A percentile compares a stretch with the other conserved stretches of the same genome.
These are phyloP conservation scores for Eretmocerus hayati DNA, from an alignment of 2,888 invertebrate genomes.

Conservation along the genomic window DNA sequence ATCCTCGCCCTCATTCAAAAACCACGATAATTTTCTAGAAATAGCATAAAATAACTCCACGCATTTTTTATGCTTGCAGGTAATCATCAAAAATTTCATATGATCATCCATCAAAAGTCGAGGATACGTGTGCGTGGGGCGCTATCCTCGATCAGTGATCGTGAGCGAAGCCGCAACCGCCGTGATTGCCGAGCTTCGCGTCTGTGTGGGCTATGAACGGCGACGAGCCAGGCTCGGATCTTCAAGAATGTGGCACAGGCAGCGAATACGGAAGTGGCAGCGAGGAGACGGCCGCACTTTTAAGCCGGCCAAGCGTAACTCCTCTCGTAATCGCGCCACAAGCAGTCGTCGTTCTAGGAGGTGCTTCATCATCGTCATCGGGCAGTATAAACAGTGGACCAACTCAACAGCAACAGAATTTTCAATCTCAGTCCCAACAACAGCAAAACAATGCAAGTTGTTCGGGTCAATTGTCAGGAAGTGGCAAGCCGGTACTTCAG, in stretches of 20 bases:
- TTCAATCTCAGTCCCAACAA: neutral
- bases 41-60: too few species aligned
- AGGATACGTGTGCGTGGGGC: too few species aligned
- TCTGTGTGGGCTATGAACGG: conserved; percentile 35
- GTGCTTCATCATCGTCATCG: conserved; percentile 20
- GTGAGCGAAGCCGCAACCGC: too few species aligned
- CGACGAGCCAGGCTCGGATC: conserved; percentile 23
- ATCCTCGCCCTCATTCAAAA: too few species aligned
- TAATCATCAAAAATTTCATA: too few species aligned
- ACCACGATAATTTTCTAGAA: too few species aligned
- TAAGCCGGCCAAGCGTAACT: conserved; percentile 56
- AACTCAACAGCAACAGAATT: neutral
- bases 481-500: conserved; percentile 76
- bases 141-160: too few species aligned
- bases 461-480: conserved; percentile 17
- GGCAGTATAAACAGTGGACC: neutral
- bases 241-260: conserved; percentile 37
- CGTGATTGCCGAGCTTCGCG: too few species aligned
- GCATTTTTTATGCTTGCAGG: too few species aligned
- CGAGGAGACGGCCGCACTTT: conserved; percentile 73
- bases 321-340: conserved; percentile 41
- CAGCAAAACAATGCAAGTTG: neutral
- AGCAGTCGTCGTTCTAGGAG: conserved; percentile 37
- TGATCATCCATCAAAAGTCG: too few species aligned
- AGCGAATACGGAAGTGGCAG: conserved; percentile 57